Base-by-base conservation (phyloP, 1,140 invertebrate species). In the Pseudomyrmex dendroicus region DNA sequence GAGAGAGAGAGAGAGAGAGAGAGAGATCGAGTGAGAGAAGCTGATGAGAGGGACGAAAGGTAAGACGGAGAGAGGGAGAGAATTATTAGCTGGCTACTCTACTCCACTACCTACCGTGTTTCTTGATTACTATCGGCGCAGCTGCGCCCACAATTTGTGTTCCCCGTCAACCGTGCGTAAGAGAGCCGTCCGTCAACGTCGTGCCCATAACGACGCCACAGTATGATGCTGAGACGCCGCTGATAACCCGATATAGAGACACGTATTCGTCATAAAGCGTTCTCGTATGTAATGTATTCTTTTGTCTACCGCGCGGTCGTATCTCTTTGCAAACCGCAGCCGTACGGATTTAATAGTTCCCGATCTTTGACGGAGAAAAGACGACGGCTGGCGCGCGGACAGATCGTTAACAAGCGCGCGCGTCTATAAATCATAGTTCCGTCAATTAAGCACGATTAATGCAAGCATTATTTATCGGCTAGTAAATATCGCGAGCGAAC, bases 111-210 rank as follows among this genome's bases (percentile, higher is more conserved):
- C 90, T 91, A 91, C 90, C 90, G 89, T 92, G 92, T 92, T 91
- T 91, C 91, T 92, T 92, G 93, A 93, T 93, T 93, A 91, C 90
- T 91, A 93, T 93, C 93, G 92, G 92, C 89, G 92, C 93, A 93
- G 93, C 93, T 93, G 92, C 89, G 86, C 90, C 91, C 91, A 93
- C 92, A 93, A 93, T 93, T 93, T 93, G 92, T 93, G 93, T 93
- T 93, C 88, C 91, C 92, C 89, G 93, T 93, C 92, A 91, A 89
- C 88, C 90, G 90, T 89, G 90, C 89, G 89, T 92, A 93, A 93
- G 91, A 92, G 92, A 93, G 92, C 92, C 92, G 92, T 93, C 91
- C 88, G 89, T 92, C 91, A 92, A 92, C 86, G 89, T 91, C 90
- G 84, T 77, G 84, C 77, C 84, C 88, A 88, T 92, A 89, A 89